Evolutionary conservation across 2,797 vertebrate genomes (phyloP), one percentile per base, ranked within the genome.

Genomic region (Peromyscus aztecus): DNA sequence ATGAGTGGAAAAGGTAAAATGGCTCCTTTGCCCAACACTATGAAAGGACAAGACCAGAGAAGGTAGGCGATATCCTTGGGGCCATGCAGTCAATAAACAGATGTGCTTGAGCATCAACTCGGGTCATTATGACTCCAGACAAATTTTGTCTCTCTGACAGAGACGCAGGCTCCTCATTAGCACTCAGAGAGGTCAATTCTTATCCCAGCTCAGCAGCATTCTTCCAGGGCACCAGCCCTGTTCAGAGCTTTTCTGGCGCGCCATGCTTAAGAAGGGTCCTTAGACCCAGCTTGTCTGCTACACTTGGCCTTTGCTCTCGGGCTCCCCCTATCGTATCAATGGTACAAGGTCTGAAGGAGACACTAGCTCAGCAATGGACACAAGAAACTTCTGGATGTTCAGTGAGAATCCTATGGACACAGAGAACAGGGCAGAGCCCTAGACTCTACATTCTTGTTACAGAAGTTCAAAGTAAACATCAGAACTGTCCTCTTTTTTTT

Each of bases 401-500:
- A 52, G 78, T 6, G 21, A 10, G 23, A 34, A 17, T 6, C 31
- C 21, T 52, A 21, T n/a, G 59, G n/a, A 31, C 13, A 27, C 0
- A 0, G 31, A n/a, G 46, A 31, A 57, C 49, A 9, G 10, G 4
- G 2, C 19, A 76, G 67, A 71, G 55, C 24, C 24, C n/a, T 43
- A 7, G n/a, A 46, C 37, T 27, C 31, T 46, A 31, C 19, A 34
- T 95, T 81, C 29, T 71, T 67, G 14, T 46, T 83, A 46, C 21
- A 89, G 73, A 90, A 34, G 46, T 40, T 73, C n/a, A 91, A 96
- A 49, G 6, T 82, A n/a, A 91, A 37, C 23, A 49, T 69, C 75
- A 89, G 52, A 85, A 81, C 73, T 31, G 0, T 52, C 59, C 12
- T 59, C 19, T 84, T n/a, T 69, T 17, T 3, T 77, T 49, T 63